These are phyloP conservation scores for Athripsodes cinereus DNA, from an alignment of 2,888 invertebrate species.

Conservation along the genomic window DNA sequence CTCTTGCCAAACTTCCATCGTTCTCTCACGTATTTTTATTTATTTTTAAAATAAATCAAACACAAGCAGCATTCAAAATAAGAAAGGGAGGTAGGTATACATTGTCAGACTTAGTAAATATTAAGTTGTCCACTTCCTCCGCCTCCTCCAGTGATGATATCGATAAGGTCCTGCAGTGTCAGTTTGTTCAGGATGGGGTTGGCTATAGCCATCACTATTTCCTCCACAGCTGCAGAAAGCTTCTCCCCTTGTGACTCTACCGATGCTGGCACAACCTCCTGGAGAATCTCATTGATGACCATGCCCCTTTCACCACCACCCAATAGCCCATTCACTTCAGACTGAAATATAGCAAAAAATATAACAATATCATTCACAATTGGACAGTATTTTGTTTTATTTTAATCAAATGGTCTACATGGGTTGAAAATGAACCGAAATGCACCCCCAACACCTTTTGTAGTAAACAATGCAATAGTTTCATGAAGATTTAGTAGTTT, in stretches of 20 bases:
- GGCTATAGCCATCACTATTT: constrained; percentile 8
- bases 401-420: no score
- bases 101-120: no score
- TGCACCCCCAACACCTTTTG: neutral
- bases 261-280: constrained; percentile 15
- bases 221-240: constrained; percentile 8
- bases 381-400: no score
- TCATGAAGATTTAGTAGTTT: neutral
- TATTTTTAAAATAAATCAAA: no score
- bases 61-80: no score
- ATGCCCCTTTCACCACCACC: constrained; percentile 19
- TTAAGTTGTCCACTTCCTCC: neutral
- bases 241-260: constrained; percentile 10
- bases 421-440: neutral
- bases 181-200: constrained; percentile 12
- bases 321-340: constrained; percentile 17
- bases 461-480: neutral
- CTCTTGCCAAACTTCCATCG: no score
- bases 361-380: no score
- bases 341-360: constrained; percentile 14
- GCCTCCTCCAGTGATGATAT: constrained; percentile 16
- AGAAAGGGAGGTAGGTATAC: no score
- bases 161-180: constrained; percentile 13
- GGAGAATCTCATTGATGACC: constrained; percentile 20
- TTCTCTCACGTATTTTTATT: no score